phyloP scores from a whole-genome alignment of 2,888 invertebrate species.

The Erebia epiphron region DNA sequence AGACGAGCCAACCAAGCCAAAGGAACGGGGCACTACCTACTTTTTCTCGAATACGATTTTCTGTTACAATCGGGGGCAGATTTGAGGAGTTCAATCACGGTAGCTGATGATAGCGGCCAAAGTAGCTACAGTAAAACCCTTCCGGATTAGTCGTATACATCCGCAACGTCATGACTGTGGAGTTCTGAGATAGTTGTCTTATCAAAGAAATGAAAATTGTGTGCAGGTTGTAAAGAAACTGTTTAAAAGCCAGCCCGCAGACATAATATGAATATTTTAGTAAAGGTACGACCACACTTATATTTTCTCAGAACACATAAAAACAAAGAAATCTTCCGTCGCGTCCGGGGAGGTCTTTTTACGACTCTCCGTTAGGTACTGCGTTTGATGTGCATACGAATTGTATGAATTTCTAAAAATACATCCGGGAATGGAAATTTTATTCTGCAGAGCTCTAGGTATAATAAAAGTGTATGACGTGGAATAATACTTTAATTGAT shows the following conservation, averaged over 20 bases:
- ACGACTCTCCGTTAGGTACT: slow-evolving; percentile 24
- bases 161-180: too few species aligned
- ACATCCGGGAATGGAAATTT: slow-evolving; percentile 20
- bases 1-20: too few species aligned
- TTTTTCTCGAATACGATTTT: too few species aligned
- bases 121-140: too few species aligned
- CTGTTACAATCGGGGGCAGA: too few species aligned
- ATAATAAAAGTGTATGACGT: neutral
- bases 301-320: slow-evolving; percentile 11
- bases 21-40: too few species aligned
- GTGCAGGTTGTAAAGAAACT: neutral
- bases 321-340: slow-evolving; percentile 14
- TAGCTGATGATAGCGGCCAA: too few species aligned
- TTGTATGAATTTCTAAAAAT: slow-evolving; percentile 30
- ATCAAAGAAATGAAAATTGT: too few species aligned
- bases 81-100: too few species aligned
- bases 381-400: slow-evolving; percentile 34
- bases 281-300: slow-evolving; percentile 8
- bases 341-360: slow-evolving; percentile 21
- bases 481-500: neutral
- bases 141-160: too few species aligned
- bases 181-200: too few species aligned
- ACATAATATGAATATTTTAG: slow-evolving; percentile 3
- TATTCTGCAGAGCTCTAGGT: neutral
- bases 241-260: neutral